These are phyloP conservation scores for Mylabris phalerata DNA, from an alignment of 1,140 invertebrate genomes.

Conservation along the genomic window DNA sequence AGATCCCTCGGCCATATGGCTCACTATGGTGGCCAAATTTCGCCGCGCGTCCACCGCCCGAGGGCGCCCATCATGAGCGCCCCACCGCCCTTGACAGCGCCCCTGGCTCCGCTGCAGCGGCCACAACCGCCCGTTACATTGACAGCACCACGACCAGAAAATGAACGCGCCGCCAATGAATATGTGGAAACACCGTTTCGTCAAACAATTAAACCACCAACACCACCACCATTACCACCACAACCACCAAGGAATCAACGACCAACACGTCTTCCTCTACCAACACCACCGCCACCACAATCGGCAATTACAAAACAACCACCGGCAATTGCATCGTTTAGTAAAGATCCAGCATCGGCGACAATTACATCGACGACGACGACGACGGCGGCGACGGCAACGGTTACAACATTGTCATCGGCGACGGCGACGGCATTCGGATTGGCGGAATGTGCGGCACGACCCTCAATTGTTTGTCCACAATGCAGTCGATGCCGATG, in stretches of 20 bases:
- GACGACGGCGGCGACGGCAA: constrained; percentile 27
- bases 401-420: constrained; percentile 29
- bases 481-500: constrained; percentile 81
- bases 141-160: constrained; percentile 66
- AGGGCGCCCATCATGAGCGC: constrained; percentile 45
- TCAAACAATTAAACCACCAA: constrained; percentile 26
- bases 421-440: constrained; percentile 7
- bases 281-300: constrained; percentile 34
- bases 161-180: constrained; percentile 70
- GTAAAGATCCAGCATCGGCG: constrained; percentile 46
- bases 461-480: constrained; percentile 35
- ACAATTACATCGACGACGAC: neutral
- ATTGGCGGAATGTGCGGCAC: constrained; percentile 20
- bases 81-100: constrained; percentile 36
- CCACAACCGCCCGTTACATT: constrained; percentile 51
- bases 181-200: constrained; percentile 77
- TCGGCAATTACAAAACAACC: constrained; percentile 53
- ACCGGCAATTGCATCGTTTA: constrained; percentile 42
- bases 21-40: constrained; percentile 51
- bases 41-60: constrained; percentile 55
- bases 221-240: constrained; percentile 29
- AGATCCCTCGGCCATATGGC: constrained; percentile 51
- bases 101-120: constrained; percentile 43
- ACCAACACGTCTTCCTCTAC: constrained; percentile 30
- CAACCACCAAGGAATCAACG: constrained; percentile 27